These are phyloP conservation scores for Sicus ferrugineus DNA, from an alignment of 2,888 invertebrate genomes.

Conservation along the genomic window DNA sequence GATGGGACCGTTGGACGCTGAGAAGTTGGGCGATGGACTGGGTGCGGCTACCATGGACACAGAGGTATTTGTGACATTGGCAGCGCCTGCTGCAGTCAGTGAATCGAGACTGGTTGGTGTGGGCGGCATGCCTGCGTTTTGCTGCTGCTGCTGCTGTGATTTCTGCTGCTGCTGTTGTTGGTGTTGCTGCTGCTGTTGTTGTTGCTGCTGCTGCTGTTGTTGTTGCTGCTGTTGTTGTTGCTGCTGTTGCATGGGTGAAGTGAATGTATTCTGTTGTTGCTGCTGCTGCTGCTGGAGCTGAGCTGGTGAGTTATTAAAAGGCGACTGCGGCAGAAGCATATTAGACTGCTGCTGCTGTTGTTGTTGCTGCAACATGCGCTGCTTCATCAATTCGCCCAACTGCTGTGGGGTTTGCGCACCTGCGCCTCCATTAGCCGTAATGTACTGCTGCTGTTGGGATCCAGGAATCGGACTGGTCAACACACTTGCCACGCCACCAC, in stretches of 20 bases:
- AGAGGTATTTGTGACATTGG: constrained; percentile 41
- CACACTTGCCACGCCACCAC: constrained; percentile 47
- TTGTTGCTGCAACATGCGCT: constrained; percentile 65
- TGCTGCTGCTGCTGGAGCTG: constrained; percentile 48
- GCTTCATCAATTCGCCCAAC: constrained; percentile 71
- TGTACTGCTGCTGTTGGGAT: constrained; percentile 61
- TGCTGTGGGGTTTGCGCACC: constrained; percentile 56
- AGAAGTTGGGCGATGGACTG: constrained; percentile 64
- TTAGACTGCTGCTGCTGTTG: constrained; percentile 41
- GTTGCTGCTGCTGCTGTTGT: constrained; percentile 50
- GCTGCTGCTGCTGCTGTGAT: constrained; percentile 42
- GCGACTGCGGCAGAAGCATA: constrained; percentile 49
- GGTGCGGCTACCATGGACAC: constrained; percentile 65
- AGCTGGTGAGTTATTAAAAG: constrained; percentile 49
- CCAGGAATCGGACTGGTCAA: constrained; percentile 58
- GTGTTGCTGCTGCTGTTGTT: constrained; percentile 42
- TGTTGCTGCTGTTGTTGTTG: constrained; percentile 41
- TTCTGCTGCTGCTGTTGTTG: constrained; percentile 40
- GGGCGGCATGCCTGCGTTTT: constrained; percentile 61
- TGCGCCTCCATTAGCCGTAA: constrained; percentile 69
- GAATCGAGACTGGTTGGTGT: constrained; percentile 67
- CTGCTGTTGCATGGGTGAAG: constrained; percentile 47
- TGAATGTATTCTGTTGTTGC: constrained; percentile 50
- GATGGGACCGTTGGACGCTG: constrained; percentile 64
- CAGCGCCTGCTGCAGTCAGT: constrained; percentile 54